Base-by-base conservation (phyloP, 2,797 vertebrate species). In the Sternotherus odoratus region DNA sequence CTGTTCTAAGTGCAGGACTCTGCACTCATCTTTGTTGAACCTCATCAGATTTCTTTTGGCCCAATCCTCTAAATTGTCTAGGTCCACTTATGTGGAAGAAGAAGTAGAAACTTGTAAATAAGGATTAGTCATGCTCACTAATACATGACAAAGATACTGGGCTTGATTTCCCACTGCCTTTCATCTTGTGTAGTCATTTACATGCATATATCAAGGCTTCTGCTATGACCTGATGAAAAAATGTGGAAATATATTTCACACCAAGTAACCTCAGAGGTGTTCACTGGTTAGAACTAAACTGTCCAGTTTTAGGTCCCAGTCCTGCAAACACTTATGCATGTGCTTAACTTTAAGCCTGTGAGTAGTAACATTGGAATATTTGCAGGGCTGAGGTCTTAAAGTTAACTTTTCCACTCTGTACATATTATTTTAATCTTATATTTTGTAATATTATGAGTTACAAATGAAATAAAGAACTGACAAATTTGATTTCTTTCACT, bases 161-260 rank as follows among this genome's bases (percentile, higher is more conserved):
- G 51, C 51, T 69, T 21, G 46, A 36, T 23, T 19, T 36, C 21
- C 63, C 63, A 36, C 8, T 69, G 26, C 69, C 85, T 80, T 2
- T 3, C 72, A 57, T 57, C 84, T 57, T 0, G 0, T 50, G 21
- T 1, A 0, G 46, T 5, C 83, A 23, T 89, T 77, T 26, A 51
- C 39, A 39, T 0, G 0, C 12, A n/a, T 79, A 66, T 16, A n/a
- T 33, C 33, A 78, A 75, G 74, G 50, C 8, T 90, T 24, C 66
- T 89, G 43, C 26, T 66, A 51, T 91, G 33, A 26, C 13, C 50
- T 48, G 8, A n/a, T 9, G n/a, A 69, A 86, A 75, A 46, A 21
- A 49, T 12, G 23, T 15, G 57, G 72, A 86, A 84, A 88, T 12
- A 33, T 87, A 87, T 9, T 28, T 74, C 24, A 74, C 28, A 28